These are phyloP conservation scores for Haliaeetus leucogaster DNA, from an alignment of 2,113 vertebrate genomes.

Conservation along the genomic window DNA sequence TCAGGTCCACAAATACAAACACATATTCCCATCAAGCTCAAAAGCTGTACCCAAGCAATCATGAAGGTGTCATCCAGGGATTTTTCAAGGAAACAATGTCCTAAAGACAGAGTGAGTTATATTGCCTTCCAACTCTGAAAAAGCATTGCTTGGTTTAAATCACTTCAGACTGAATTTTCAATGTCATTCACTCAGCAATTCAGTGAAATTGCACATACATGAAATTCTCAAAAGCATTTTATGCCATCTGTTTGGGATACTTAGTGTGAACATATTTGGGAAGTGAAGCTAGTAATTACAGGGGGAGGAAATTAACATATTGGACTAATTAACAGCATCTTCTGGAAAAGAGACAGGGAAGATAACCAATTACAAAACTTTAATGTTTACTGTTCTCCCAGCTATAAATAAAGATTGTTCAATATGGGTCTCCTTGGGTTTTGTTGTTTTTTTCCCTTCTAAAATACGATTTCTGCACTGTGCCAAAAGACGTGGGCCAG, in stretches of 20 bases:
- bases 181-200: background rate
- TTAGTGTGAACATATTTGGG: conserved; percentile 20
- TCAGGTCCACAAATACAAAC: background rate
- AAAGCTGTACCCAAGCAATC: background rate
- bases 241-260: conserved; percentile 40
- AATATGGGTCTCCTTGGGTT: background rate
- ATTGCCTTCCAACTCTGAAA: background rate
- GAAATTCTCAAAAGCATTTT: conserved; percentile 17
- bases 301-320: conserved; percentile 41
- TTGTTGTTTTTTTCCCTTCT: background rate
- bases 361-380: conserved; percentile 23
- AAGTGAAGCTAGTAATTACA: conserved; percentile 26
- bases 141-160: background rate
- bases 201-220: conserved; percentile 16
- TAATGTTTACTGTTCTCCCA: conserved; percentile 1
- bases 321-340: conserved; percentile 53
- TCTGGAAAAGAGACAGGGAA: conserved; percentile 29
- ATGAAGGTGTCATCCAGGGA: background rate
- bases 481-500: background rate
- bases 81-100: background rate
- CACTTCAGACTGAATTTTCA: background rate
- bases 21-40: background rate
- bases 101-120: background rate
- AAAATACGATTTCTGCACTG: background rate
- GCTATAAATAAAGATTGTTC: conserved; percentile 44